These are phyloP conservation scores for Pseudomugil tenellus DNA, from an alignment of 2,797 vertebrate genomes.

Conservation along the genomic window DNA sequence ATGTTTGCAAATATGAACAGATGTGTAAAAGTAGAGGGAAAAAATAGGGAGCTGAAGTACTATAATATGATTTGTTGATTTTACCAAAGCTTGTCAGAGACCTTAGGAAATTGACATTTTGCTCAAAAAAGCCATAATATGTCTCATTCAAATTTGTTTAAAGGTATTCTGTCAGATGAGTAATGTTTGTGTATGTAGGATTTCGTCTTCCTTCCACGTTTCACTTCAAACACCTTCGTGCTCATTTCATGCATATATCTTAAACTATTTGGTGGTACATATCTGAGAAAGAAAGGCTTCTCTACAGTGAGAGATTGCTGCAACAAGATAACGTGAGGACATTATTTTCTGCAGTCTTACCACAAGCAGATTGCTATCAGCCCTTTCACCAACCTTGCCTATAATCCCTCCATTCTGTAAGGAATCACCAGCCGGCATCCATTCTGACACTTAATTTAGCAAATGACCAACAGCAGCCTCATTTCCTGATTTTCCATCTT, in stretches of 20 bases:
- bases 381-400: slow-evolving; percentile 36
- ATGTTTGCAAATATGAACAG: not conserved
- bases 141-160: not conserved
- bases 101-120: not conserved
- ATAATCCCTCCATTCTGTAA: slow-evolving; percentile 34
- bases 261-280: not conserved
- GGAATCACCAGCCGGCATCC: slow-evolving; percentile 33
- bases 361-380: slow-evolving; percentile 45
- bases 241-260: slow-evolving; percentile 7
- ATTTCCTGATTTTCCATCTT: slow-evolving; percentile 38
- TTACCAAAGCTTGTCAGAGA: not conserved
- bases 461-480: slow-evolving; percentile 38
- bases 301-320: slow-evolving; percentile 4
- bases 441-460: slow-evolving; percentile 54
- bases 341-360: slow-evolving; percentile 26
- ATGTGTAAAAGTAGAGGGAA: not conserved
- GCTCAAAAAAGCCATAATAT: not conserved
- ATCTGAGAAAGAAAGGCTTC: not conserved
- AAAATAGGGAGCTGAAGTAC: not conserved
- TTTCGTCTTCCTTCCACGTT: not conserved
- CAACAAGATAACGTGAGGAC: slow-evolving; percentile 10
- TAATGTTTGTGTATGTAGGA: not conserved
- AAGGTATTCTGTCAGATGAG: not conserved
- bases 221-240: not conserved
- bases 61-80: not conserved